Conservation (phyloP, 2,797 vertebrate species). For the Sebastes hubbsi region DNA sequence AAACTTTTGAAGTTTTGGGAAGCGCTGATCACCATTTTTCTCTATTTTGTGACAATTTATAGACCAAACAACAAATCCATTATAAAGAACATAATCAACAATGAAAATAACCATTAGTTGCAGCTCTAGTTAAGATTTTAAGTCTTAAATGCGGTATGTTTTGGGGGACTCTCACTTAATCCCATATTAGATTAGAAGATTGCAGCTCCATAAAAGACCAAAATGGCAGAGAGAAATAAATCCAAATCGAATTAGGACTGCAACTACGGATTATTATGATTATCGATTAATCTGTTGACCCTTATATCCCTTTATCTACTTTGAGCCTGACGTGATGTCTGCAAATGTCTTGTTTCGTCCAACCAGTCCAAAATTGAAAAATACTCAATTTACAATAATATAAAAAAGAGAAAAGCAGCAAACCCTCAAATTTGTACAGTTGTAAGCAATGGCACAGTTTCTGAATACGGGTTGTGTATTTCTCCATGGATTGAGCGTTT, state of each 20-base stretch:
- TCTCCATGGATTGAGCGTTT: too few species aligned
- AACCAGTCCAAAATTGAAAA: not conserved
- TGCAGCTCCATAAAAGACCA: not conserved
- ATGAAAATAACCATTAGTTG: too few species aligned
- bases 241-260: not conserved
- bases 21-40: fast-evolving
- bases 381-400: not conserved
- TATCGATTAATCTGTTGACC: not conserved
- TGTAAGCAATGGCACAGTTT: not conserved
- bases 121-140: not conserved
- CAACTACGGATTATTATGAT: not conserved
- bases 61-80: too few species aligned
- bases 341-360: not conserved
- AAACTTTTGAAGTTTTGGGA: too few species aligned
- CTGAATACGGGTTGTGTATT: too few species aligned
- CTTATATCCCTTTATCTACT: not conserved
- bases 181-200: not conserved
- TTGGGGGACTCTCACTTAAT: not conserved
- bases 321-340: not conserved
- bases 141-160: not conserved
- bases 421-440: not conserved
- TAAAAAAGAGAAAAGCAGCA: not conserved
- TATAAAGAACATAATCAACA: too few species aligned
- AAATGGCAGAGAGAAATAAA: not conserved
- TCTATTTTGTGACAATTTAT: too few species aligned